A percentile compares a stretch with the other conserved stretches of the same genome.
Conservation (phyloP, 2,113 vertebrate species). For the Euleptes europaea region DNA sequence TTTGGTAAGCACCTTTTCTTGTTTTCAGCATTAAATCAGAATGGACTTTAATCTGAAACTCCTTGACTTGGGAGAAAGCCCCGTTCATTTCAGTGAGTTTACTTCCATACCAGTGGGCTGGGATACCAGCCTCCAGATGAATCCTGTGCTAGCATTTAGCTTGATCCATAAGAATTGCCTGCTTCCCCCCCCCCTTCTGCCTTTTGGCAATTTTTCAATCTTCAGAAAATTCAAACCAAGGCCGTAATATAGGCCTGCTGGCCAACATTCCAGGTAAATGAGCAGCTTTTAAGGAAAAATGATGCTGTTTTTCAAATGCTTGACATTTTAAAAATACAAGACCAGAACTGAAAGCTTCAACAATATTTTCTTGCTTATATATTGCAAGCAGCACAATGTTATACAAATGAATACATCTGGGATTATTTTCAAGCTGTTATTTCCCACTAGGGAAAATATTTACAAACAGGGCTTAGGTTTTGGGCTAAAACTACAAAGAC, state of each 20-base stretch:
- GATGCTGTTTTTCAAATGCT: slow-evolving; percentile 81
- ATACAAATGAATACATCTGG: slow-evolving; percentile 86
- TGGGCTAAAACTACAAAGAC: slow-evolving; percentile 80
- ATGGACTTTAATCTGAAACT: background rate
- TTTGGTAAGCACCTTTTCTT: slow-evolving; percentile 41
- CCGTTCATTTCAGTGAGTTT: background rate
- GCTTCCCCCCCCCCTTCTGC: slow-evolving; percentile 58
- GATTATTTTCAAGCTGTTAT: slow-evolving; percentile 85
- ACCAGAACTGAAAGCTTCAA: slow-evolving; percentile 79
- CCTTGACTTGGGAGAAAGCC: background rate
- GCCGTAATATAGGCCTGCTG: slow-evolving; percentile 77
- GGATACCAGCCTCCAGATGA: slow-evolving; percentile 28
- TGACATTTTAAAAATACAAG: slow-evolving; percentile 80
- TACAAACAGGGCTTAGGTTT: slow-evolving; percentile 75
- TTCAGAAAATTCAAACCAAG: slow-evolving; percentile 78
- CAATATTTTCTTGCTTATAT: slow-evolving; percentile 81
- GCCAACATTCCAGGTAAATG: slow-evolving; percentile 85
- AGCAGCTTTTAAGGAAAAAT: slow-evolving; percentile 81
- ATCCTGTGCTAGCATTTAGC: slow-evolving; percentile 65
- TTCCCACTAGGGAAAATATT: slow-evolving; percentile 85
- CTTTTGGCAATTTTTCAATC: slow-evolving; percentile 77
- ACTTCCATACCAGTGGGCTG: background rate
- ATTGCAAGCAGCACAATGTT: slow-evolving; percentile 77
- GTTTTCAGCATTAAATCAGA: slow-evolving; percentile 51
- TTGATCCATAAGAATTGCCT: slow-evolving; percentile 71